Base-by-base conservation (phyloP, 2,113 vertebrate genomes). In the Pluvianellus socialis region DNA sequence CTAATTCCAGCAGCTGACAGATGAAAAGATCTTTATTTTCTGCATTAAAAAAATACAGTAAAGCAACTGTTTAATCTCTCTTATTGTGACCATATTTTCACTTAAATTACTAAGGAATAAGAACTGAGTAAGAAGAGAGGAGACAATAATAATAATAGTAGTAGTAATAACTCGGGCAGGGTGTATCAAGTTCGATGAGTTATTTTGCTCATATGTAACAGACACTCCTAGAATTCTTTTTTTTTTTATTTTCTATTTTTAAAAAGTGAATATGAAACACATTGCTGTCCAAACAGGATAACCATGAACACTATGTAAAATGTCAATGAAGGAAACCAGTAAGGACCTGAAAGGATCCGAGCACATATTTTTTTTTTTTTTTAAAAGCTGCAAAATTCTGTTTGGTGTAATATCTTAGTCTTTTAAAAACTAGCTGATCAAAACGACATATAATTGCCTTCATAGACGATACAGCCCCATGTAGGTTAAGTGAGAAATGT, bases 381-480 rank as follows among this genome's bases (percentile, higher is more conserved):
- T 33, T 15, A 18, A 66, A 70, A 49, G 5, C n/a, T 38, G 10
- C 5, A 67, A n/a, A 73, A 66, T 30, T 44, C 11, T 53, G 10
- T 42, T 61, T 87, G 27, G 49, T 74, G 15, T 26, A 35, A 50
- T 35, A 20, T n/a, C 44, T 62, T 56, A 40, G 7, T 62, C 0
- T 80, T 66, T 73, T 45, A 33, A 65, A 74, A 92, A 70, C 12
- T 13, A 66, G 6, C 10, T 23, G 6, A 68, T 32, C 26, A 72
- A 63, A 49, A 53, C 12, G 45, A 72, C 3, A n/a, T 16, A 32
- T 13, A 53, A 22, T 13, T 80, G 18, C 20, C 7, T 76, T 79
- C 0, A 0, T 27, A 68, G 16, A 26, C 8, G 1, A 47, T 32
- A 55, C 9, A 52, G 4, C 17, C 17, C 62, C 52, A 4, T 52